Evolutionary conservation across 2,888 invertebrate species (phyloP).

Genomic region (Gastrophysa polygoni): DNA sequence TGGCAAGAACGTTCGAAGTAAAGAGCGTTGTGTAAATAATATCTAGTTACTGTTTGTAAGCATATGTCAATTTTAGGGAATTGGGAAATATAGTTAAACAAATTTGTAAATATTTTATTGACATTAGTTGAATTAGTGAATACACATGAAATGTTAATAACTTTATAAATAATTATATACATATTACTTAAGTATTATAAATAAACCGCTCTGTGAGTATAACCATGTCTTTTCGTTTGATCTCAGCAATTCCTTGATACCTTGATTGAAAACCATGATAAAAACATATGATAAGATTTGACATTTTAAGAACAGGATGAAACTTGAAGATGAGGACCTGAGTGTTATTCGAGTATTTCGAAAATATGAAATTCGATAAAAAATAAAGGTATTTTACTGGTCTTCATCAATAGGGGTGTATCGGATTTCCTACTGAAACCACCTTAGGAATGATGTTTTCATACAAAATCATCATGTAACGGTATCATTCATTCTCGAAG

Average conservation of each 20-base stretch:
- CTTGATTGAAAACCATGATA: too few relatives aligned
- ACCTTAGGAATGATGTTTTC: too few relatives aligned
- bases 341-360: too few relatives aligned
- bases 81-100: conserved; percentile 64
- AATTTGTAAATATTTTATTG: conserved; percentile 65
- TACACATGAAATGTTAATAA: conserved; percentile 61
- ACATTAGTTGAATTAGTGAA: conserved; percentile 62
- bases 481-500: too few relatives aligned
- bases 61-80: conserved; percentile 75
- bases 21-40: conserved; percentile 43
- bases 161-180: conserved; percentile 61
- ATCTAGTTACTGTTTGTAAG: conserved; percentile 66
- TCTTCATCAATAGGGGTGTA: too few relatives aligned
- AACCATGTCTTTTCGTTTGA: conserved; percentile 23
- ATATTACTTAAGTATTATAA: conserved; percentile 60
- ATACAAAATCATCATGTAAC: too few relatives aligned
- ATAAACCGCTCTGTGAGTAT: conserved; percentile 56
- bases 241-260: neutral
- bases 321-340: too few relatives aligned
- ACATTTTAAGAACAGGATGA: too few relatives aligned
- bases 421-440: too few relatives aligned
- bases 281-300: too few relatives aligned
- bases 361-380: too few relatives aligned
- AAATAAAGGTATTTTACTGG: too few relatives aligned
- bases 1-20: conserved; percentile 28